Percentiles rank a stretch among this genome's conserved stretches.
phyloP scores from a whole-genome alignment of 2,888 invertebrate genomes.

The Heliconius cydno region DNA sequence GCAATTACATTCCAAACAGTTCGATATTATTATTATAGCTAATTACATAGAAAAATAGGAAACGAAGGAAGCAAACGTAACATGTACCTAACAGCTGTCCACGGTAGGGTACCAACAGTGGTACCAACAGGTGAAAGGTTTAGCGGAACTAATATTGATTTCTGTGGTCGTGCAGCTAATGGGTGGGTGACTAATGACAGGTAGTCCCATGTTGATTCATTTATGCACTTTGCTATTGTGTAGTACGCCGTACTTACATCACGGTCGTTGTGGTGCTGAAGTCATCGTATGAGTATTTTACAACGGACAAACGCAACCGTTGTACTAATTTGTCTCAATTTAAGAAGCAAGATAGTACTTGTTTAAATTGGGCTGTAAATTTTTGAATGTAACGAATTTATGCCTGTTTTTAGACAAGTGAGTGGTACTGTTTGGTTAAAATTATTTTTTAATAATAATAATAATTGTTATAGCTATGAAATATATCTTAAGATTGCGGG shows the following conservation, averaged over 20 bases:
- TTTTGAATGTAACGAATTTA: not conserved
- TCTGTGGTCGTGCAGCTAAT: slow-evolving; percentile 37
- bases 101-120: slow-evolving; percentile 31
- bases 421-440: not conserved
- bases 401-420: not conserved
- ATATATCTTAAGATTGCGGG: too few species aligned
- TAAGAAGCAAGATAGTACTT: not conserved
- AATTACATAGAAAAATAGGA: slow-evolving; percentile 2
- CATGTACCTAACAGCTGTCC: slow-evolving; percentile 7
- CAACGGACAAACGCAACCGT: not conserved
- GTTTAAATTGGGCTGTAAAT: not conserved
- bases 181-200: slow-evolving; percentile 32
- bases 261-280: not conserved
- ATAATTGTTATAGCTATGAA: too few species aligned
- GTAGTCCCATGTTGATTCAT: slow-evolving; percentile 12
- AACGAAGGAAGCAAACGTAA: slow-evolving; percentile 22
- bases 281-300: not conserved
- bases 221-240: not conserved
- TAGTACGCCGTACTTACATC: not conserved
- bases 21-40: not conserved
- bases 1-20: not conserved
- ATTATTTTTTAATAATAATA: too few species aligned
- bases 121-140: slow-evolving; percentile 38
- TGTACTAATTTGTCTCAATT: not conserved
- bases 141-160: slow-evolving; percentile 45